Evolutionary conservation across 2,113 vertebrate species (phyloP).

Genomic region (Chionodraco myersi): DNA sequence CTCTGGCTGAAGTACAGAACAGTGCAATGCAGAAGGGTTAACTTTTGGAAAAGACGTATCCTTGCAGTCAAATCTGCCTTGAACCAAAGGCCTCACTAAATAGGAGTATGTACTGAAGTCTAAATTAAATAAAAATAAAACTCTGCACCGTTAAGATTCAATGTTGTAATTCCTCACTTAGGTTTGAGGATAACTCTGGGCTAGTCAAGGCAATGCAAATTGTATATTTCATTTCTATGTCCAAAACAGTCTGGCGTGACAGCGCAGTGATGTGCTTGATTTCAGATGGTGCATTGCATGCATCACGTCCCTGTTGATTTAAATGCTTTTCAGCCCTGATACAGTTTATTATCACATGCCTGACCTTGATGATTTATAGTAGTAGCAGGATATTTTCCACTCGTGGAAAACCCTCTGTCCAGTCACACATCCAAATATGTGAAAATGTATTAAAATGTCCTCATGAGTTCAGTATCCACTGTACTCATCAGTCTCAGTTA

Average conservation of each 20-base stretch:
- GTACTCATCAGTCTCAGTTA: constrained; percentile 36
- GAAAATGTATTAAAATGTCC: constrained; percentile 29
- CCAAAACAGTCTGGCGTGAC: not conserved
- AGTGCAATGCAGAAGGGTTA: too few species aligned
- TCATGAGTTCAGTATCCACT: constrained; percentile 17
- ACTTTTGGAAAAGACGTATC: too few species aligned
- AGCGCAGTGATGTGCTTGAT: not conserved
- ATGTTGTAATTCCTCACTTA: not conserved
- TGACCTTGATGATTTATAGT: not conserved
- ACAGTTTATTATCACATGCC: not conserved
- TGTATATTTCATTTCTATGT: not conserved
- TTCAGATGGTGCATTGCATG: not conserved
- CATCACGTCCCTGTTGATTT: not conserved
- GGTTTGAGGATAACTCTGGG: not conserved
- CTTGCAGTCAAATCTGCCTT: too few species aligned
- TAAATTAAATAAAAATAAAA: too few species aligned
- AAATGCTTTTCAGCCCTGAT: not conserved
- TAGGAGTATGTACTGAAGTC: too few species aligned
- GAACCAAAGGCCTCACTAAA: too few species aligned
- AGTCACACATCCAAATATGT: constrained; percentile 2
- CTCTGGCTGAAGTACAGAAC: too few species aligned
- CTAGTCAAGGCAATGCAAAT: not conserved
- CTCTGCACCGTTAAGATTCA: not conserved
- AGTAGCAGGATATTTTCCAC: not conserved
- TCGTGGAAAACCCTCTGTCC: not conserved